A percentile compares a stretch with the other conserved stretches of the same genome.
Conservation (phyloP, 2,797 vertebrate species). For the Gambelia wislizenii region DNA sequence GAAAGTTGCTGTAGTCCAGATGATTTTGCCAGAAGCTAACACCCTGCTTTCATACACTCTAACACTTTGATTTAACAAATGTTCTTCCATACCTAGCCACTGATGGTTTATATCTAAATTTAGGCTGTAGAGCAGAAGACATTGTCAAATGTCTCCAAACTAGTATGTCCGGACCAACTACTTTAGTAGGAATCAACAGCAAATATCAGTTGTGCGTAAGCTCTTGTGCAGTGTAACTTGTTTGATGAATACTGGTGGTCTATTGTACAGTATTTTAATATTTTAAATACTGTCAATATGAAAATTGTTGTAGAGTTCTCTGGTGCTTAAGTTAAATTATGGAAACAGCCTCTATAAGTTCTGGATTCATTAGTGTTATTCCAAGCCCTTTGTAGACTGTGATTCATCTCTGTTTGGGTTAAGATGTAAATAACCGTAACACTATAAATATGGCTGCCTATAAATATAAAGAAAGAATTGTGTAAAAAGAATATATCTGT, state of each 20-base stretch:
- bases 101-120: background rate
- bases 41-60: background rate
- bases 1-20: background rate
- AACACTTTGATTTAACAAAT: background rate
- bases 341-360: background rate
- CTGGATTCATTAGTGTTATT: background rate
- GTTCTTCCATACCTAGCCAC: background rate
- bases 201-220: background rate
- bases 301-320: background rate
- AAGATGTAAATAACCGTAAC: background rate
- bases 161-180: background rate
- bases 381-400: background rate
- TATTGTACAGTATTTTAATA: background rate
- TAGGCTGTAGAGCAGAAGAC: background rate
- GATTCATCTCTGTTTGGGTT: background rate
- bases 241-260: background rate
- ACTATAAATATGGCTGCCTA: background rate
- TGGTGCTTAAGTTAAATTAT: background rate
- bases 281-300: background rate
- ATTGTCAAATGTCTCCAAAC: background rate
- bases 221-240: background rate
- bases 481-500: fast-evolving
- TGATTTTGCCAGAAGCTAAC: background rate
- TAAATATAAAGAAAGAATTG: background rate
- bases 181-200: background rate